Evolutionary conservation across 1,140 invertebrate genomes (phyloP), one percentile per base, ranked within the genome.

Genomic region (Ectropis grisescens): DNA sequence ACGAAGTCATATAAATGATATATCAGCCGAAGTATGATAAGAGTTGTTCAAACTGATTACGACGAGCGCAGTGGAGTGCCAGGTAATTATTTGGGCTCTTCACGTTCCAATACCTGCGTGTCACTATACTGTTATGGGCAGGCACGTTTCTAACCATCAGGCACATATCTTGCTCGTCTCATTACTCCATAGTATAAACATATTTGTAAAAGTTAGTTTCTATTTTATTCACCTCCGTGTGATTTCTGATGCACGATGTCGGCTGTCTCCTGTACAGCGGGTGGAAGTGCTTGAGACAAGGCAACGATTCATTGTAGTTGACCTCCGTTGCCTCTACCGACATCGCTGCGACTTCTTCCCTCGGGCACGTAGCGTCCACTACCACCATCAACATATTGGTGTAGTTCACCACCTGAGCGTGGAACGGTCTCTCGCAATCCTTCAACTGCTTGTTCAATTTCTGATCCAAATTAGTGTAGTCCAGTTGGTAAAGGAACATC

Each of bases 351-450:
- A 58, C 62, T n/a, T 82, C 78, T 9, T 70, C 59, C 24, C 81
- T 82, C 0, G 75, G 61, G 54, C 91, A 93, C 5, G 86, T 57
- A 8, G 84, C 88, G 55, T 94, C 90, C 1, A 95, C 88, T 1
- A 95, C 91, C 1, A 96, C 74, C 34, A 96, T 76, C 2, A 97
- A 83, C 82, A 96, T 86, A 65, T 96, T 96, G 26, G 91, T 96
- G 26, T 87, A 86, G 19, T 89, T 88, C 19, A 96, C 91, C 19
- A 89, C 85, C 48, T 95, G 90, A 1, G 93, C 91, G 36, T 93
- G 90, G 80, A 93, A 97, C 10, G 90, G 89, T 48, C 91, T 44
- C 2, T 64, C 52, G 44, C 75, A 81, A 33, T 70, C 60, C 11
- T 49, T 54, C n/a, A 68, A 14, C 7, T 66, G 72, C 19, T 67